Percentiles rank a stretch among this genome's conserved stretches.
Evolutionary conservation across 2,113 vertebrate genomes (phyloP).

Genomic region (Myrmophylax atrothorax): DNA sequence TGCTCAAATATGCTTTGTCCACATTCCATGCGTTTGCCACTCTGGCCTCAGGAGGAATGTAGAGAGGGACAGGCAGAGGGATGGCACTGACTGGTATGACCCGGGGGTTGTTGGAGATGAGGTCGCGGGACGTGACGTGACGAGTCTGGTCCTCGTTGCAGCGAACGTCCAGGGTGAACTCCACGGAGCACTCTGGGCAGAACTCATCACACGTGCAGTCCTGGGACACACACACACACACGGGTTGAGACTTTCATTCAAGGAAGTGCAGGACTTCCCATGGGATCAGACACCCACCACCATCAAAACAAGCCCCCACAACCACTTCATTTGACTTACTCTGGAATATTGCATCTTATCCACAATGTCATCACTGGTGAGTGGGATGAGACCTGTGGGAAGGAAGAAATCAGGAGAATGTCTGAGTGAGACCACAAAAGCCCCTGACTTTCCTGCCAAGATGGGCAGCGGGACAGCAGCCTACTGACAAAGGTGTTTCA

Average conservation of each 20-base stretch:
- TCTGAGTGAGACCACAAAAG: neutral
- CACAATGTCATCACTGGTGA: conserved; percentile 97
- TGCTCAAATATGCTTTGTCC: neutral
- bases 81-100: conserved; percentile 88
- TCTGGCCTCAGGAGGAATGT: fast-evolving
- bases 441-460: neutral
- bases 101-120: conserved; percentile 93
- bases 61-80: neutral
- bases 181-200: conserved; percentile 95
- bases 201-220: conserved; percentile 97
- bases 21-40: fast-evolving
- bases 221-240: conserved; percentile 62
- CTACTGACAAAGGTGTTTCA: neutral
- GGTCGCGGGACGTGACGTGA: conserved; percentile 92
- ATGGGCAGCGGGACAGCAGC: fast-evolving
- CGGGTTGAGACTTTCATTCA: neutral
- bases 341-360: conserved; percentile 97
- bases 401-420: neutral
- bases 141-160: conserved; percentile 97
- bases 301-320: fast-evolving
- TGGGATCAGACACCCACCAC: neutral
- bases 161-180: conserved; percentile 92
- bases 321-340: conserved; percentile 66
- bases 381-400: conserved; percentile 88
- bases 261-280: no score